Evolutionary conservation across 2,888 invertebrate genomes (phyloP).

Genomic region (Helobdella robusta): DNA sequence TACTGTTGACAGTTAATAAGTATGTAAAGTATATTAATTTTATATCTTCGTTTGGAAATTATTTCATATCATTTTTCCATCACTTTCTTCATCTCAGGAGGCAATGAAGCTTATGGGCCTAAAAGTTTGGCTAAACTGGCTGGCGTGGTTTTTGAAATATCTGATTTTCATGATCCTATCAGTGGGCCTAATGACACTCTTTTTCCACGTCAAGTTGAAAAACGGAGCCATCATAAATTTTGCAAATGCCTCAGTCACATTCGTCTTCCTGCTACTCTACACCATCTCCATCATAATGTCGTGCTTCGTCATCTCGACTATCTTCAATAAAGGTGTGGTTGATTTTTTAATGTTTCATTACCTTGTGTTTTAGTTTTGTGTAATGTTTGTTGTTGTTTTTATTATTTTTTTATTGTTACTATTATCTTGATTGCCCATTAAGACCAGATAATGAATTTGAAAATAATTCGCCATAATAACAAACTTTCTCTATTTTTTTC

Average conservation of each 20-base stretch:
- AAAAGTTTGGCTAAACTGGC: conserved; percentile 69
- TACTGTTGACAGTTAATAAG: no score
- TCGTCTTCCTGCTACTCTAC: conserved; percentile 64
- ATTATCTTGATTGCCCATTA: no score
- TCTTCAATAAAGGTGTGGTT: conserved; percentile 64
- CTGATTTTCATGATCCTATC: conserved; percentile 60
- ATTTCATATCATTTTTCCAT: no score
- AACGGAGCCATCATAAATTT: conserved; percentile 58
- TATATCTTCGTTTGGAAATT: no score
- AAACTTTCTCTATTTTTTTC: neutral
- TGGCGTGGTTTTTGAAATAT: conserved; percentile 71
- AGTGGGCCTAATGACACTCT: conserved; percentile 48
- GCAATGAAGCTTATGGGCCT: conserved; percentile 82
- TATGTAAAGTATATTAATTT: no score
- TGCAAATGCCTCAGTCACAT: conserved; percentile 59
- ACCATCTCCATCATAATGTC: conserved; percentile 62
- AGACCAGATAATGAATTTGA: no score
- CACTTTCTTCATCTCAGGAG: no score
- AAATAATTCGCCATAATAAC: neutral
- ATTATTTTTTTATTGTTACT: no score
- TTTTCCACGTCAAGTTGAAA: conserved; percentile 41
- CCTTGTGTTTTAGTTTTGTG: no score
- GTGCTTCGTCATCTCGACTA: conserved; percentile 66
- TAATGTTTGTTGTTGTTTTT: no score
- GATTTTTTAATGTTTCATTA: neutral